Evolutionary conservation across 1,140 invertebrate genomes (phyloP).

Genomic region (Drosophila biarmipes): DNA sequence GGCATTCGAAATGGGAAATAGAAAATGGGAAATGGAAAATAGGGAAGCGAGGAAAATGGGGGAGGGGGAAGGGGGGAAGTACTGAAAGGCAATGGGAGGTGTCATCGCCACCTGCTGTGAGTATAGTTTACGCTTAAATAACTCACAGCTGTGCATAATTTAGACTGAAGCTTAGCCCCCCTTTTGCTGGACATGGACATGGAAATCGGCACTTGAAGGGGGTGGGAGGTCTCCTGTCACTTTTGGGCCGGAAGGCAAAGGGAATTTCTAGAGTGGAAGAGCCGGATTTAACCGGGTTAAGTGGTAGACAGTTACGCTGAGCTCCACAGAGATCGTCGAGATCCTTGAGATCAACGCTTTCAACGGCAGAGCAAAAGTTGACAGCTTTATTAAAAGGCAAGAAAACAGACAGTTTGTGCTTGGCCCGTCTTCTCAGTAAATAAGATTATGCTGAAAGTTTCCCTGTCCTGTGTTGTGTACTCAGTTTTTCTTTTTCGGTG

Average conservation of each 20-base stretch:
- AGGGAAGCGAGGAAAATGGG: too few species aligned
- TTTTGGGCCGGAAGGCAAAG: background rate
- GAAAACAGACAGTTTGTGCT: background rate
- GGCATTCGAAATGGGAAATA: background rate
- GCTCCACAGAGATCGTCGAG: background rate
- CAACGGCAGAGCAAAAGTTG: constrained; percentile 5
- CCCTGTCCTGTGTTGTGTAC: constrained; percentile 1
- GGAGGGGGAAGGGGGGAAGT: too few species aligned
- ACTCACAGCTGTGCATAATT: constrained; percentile 60
- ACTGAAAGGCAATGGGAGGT: background rate
- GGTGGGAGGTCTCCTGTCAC: constrained; percentile 3
- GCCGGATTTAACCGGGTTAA: constrained; percentile 35
- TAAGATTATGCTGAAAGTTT: constrained; percentile 46
- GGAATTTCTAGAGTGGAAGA: background rate
- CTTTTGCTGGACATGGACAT: background rate
- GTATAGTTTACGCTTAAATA: constrained; percentile 61
- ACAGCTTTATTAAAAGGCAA: constrained; percentile 2
- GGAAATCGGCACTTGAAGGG: background rate
- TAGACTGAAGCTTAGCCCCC: constrained; percentile 17
- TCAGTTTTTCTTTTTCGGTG: background rate
- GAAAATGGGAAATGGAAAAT: background rate
- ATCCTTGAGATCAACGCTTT: constrained; percentile 1
- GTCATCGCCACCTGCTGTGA: constrained; percentile 20
- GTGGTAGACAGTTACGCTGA: constrained; percentile 12
- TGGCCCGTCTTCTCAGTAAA: constrained; percentile 11